Conservation (phyloP, 2,113 vertebrate species). For the Oostethus manadensis region DNA sequence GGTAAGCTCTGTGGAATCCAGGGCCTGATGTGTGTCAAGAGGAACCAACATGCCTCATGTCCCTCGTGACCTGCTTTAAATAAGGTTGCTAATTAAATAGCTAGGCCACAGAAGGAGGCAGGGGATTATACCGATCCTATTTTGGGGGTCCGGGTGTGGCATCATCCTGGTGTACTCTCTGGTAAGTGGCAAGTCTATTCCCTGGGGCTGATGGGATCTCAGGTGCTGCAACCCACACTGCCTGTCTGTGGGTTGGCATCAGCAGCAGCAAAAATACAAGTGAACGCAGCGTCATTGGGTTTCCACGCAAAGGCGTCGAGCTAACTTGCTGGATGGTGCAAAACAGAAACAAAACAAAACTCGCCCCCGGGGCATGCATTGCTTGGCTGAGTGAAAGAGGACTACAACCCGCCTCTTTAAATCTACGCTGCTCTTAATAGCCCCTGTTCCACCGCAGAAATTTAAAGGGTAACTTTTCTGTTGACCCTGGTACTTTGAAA, state of each 20-base stretch:
- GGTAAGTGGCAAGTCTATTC: conserved; percentile 35
- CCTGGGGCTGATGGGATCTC: conserved; percentile 30
- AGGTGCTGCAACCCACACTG: conserved; percentile 46
- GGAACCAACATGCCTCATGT: conserved; percentile 6
- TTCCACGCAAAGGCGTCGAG: conserved; percentile 42
- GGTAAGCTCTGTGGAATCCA: background rate
- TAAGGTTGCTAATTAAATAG: conserved; percentile 66
- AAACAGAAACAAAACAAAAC: conserved; percentile 42
- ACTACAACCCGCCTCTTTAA: no score
- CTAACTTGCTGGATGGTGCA: conserved; percentile 50
- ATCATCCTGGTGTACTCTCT: conserved; percentile 15
- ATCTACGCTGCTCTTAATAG: background rate
- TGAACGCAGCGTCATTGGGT: conserved; percentile 41
- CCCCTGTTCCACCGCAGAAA: no score
- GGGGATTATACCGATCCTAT: conserved; percentile 35
- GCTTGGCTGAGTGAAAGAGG: conserved; percentile 39
- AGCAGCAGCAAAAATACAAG: conserved; percentile 36
- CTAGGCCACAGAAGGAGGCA: conserved; percentile 55
- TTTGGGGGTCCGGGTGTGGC: background rate
- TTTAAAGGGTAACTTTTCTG: no score
- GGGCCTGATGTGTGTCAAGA: conserved; percentile 28
- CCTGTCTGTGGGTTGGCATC: conserved; percentile 20
- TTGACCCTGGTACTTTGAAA: no score
- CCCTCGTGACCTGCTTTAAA: conserved; percentile 58
- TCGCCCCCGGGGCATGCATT: conserved; percentile 15